Evolutionary conservation across 2,888 invertebrate species (phyloP).

Genomic region (Orthosia gracilis): DNA sequence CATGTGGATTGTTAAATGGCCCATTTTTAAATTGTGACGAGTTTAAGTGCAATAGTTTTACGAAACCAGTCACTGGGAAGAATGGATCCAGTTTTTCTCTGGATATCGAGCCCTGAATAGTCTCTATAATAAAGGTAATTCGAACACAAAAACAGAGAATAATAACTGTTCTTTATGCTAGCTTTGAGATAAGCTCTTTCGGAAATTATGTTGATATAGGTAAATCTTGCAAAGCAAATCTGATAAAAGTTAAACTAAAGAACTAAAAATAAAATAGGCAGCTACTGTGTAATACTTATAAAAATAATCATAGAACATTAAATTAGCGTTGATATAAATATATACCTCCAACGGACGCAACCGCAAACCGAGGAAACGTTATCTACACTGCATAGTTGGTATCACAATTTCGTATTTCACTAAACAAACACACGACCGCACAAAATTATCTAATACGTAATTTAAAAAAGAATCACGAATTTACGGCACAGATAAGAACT

Average conservation of each 20-base stretch:
- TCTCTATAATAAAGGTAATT: not conserved
- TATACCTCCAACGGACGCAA: conserved; percentile 75
- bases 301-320: conserved; percentile 12
- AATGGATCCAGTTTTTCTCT: not conserved
- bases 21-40: too few relatives aligned
- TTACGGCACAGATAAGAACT: conserved; percentile 53
- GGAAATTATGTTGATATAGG: not conserved
- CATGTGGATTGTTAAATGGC: conserved; percentile 1
- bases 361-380: conserved; percentile 84
- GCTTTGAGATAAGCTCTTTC: not conserved
- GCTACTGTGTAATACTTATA: not conserved
- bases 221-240: not conserved
- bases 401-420: conserved; percentile 79
- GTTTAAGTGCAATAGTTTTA: not conserved
- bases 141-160: not conserved
- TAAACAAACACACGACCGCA: conserved; percentile 82
- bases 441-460: conserved; percentile 67
- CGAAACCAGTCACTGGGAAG: conserved; percentile 1
- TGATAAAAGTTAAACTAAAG: conserved; percentile 6
- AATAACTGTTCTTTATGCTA: not conserved
- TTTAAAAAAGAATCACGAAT: conserved; percentile 47
- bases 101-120: not conserved
- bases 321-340: conserved; percentile 73
- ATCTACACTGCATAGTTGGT: conserved; percentile 81
- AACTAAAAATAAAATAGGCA: not conserved